Evolutionary conservation across 2,888 invertebrate species (phyloP).

Genomic region (Zeuzera pyrina): DNA sequence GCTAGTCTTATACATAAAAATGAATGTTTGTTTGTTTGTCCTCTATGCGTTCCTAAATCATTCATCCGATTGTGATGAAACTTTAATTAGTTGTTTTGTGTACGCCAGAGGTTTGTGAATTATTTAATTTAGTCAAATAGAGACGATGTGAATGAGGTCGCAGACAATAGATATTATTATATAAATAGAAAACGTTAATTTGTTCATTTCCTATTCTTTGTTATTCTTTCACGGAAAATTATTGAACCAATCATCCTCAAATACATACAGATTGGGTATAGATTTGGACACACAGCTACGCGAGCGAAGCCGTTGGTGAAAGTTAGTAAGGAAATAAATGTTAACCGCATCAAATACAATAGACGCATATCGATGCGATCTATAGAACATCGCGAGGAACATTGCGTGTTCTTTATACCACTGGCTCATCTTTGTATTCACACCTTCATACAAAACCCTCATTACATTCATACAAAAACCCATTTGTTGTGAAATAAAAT

Average conservation of each 20-base stretch:
- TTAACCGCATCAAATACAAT: not conserved
- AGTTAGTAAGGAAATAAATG: not conserved
- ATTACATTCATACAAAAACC: constrained; percentile 61
- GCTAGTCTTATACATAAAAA: too few species aligned
- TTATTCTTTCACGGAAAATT: too few species aligned
- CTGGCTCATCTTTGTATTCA: constrained; percentile 46
- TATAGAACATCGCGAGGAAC: constrained; percentile 30
- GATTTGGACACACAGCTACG: not conserved
- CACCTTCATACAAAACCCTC: constrained; percentile 66
- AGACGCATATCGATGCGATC: too few species aligned
- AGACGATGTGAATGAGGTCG: not conserved
- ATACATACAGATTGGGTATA: too few species aligned
- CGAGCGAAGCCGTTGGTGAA: not conserved
- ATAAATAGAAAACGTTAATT: not conserved
- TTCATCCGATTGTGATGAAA: too few species aligned
- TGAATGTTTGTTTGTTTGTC: too few species aligned
- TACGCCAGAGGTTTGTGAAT: too few species aligned
- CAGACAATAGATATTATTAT: not conserved
- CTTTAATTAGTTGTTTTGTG: too few species aligned
- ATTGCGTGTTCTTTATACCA: constrained; percentile 34
- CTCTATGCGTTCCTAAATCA: too few species aligned
- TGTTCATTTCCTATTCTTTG: too few species aligned
- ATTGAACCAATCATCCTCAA: too few species aligned
- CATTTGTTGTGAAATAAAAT: constrained; percentile 60
- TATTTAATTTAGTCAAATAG: too few species aligned